Evolutionary conservation across 2,797 vertebrate species (phyloP).

Genomic region (Dryobates pubescens): DNA sequence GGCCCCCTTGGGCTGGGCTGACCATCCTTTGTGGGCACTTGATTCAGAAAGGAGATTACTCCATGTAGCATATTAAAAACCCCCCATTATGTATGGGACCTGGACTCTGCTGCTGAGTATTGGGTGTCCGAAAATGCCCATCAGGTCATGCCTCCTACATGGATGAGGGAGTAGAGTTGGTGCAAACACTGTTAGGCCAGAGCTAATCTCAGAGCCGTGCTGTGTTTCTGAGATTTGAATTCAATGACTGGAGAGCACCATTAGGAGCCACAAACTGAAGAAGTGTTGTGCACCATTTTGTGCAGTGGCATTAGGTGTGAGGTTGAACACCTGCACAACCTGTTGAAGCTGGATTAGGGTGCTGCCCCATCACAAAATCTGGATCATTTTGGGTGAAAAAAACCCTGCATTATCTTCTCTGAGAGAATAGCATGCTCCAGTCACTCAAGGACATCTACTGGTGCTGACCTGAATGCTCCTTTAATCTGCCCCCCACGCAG

Average conservation of each 20-base stretch:
- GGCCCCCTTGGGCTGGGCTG: background rate
- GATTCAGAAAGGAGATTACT: background rate
- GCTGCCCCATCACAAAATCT: background rate
- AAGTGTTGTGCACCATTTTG: background rate
- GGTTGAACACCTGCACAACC: background rate
- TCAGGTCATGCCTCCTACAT: background rate
- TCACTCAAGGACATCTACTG: background rate
- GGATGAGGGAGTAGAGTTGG: background rate
- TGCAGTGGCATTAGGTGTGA: background rate
- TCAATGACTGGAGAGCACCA: background rate
- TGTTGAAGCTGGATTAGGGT: background rate
- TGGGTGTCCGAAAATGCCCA: background rate
- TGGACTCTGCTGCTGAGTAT: background rate
- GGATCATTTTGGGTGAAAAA: rapidly evolving
- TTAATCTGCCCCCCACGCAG: background rate
- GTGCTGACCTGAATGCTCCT: background rate
- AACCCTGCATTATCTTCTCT: background rate
- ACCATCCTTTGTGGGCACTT: background rate
- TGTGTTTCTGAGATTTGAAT: background rate
- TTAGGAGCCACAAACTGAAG: background rate
- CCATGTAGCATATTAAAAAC: background rate
- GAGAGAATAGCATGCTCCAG: background rate
- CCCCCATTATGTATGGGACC: background rate
- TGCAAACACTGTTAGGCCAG: background rate
- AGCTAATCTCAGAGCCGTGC: background rate